These are phyloP conservation scores for Brienomyrus brachyistius DNA, from an alignment of 2,113 vertebrate species.

Conservation along the genomic window DNA sequence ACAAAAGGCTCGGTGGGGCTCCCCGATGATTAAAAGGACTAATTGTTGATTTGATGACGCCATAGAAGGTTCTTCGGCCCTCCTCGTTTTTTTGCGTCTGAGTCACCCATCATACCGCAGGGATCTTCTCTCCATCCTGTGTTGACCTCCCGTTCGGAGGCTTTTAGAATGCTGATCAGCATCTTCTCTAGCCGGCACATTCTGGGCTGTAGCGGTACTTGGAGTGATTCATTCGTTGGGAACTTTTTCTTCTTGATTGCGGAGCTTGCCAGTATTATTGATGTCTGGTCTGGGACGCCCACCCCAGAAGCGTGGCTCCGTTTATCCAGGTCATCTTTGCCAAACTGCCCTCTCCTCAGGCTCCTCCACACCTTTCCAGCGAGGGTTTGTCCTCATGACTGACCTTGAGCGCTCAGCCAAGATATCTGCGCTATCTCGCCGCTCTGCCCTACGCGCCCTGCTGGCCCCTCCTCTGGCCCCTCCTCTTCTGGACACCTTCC, in stretches of 20 bases:
- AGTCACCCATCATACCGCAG: neutral
- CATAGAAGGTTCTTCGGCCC: neutral
- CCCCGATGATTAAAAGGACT: neutral
- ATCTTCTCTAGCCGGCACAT: neutral
- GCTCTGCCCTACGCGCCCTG: neutral
- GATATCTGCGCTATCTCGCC: neutral
- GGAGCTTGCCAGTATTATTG: neutral
- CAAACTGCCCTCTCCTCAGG: neutral
- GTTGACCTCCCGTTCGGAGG: neutral
- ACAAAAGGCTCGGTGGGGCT: neutral
- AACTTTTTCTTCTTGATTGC: neutral
- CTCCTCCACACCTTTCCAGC: neutral
- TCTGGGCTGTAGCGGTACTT: neutral
- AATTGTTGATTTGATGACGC: neutral
- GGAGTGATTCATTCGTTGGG: neutral
- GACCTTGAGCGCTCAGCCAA: slow-evolving; percentile 13
- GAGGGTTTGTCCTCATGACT: neutral
- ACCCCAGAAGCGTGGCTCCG: neutral
- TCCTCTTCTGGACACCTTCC: neutral
- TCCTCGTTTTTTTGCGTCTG: neutral
- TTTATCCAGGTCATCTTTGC: neutral
- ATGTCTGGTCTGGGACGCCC: neutral
- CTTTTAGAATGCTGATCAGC: neutral
- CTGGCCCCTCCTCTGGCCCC: neutral
- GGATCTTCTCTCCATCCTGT: neutral